A percentile compares a stretch with the other conserved stretches of the same genome.
Conservation (phyloP, 2,888 invertebrate genomes). For the Prosapia bicincta region DNA sequence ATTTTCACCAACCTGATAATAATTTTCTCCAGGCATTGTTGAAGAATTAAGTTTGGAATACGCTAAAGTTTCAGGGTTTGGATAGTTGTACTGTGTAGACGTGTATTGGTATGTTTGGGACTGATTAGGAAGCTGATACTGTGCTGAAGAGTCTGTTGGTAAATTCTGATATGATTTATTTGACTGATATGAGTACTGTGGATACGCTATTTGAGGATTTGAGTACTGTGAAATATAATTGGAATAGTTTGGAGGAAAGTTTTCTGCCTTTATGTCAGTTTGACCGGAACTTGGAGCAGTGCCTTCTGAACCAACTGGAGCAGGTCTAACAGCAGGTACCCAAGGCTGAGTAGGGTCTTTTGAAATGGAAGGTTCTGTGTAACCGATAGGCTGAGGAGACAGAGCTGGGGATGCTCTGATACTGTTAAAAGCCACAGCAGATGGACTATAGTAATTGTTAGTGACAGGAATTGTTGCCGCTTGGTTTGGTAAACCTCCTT, state of each 20-base stretch:
- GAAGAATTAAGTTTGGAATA: neutral
- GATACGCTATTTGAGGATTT: neutral
- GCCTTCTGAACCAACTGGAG: conserved; percentile 69
- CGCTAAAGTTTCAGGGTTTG: conserved; percentile 1
- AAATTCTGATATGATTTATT: neutral
- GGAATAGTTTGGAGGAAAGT: conserved; percentile 8
- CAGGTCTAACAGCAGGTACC: conserved; percentile 60
- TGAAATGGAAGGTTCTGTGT: conserved; percentile 27
- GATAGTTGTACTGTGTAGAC: conserved; percentile 6
- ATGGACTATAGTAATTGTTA: conserved; percentile 25
- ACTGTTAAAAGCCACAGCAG: conserved; percentile 6
- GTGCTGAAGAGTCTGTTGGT: neutral
- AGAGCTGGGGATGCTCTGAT: conserved; percentile 22
- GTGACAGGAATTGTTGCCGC: conserved; percentile 5
- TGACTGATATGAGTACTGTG: neutral
- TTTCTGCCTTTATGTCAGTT: conserved; percentile 20
- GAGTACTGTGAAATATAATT: conserved; percentile 13
- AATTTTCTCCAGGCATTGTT: neutral
- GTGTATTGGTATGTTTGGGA: neutral
- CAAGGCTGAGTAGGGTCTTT: conserved; percentile 33
- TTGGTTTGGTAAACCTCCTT: conserved; percentile 31
- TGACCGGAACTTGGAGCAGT: conserved; percentile 20
- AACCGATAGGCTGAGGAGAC: conserved; percentile 39
- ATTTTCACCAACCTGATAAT: neutral
- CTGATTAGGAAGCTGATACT: conserved; percentile 2